Conservation (phyloP, 1,140 invertebrate species). For the Hormaphis cornu region DNA sequence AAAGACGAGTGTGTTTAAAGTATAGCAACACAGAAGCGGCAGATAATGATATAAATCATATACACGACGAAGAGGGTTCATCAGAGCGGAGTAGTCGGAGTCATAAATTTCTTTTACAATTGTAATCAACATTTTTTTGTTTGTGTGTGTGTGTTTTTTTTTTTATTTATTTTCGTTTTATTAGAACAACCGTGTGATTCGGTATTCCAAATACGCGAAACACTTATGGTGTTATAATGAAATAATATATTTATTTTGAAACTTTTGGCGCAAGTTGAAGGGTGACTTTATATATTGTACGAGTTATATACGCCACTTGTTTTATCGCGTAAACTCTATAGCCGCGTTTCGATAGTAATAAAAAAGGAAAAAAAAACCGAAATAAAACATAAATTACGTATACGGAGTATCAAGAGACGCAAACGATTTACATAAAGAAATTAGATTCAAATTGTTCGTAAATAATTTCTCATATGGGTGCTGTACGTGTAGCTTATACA, state of each 20-base stretch:
- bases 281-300: neutral
- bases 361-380: no score
- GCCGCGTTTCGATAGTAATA: neutral
- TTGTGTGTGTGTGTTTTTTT: no score
- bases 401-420: neutral
- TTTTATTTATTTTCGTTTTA: no score
- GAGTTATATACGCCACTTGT: neutral
- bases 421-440: neutral
- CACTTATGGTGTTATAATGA: slow-evolving; percentile 11
- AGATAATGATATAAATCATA: slow-evolving; percentile 7
- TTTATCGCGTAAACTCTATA: slow-evolving; percentile 4
- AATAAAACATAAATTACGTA: neutral
- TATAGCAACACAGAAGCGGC: neutral
- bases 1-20: no score
- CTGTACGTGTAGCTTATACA: no score
- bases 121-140: slow-evolving; percentile 11
- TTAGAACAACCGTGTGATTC: slow-evolving; percentile 5
- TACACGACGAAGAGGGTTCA: neutral
- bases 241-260: slow-evolving; percentile 15
- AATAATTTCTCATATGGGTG: neutral
- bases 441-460: neutral
- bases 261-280: neutral
- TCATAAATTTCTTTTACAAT: slow-evolving; percentile 13
- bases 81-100: neutral
- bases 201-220: slow-evolving; percentile 1